phyloP scores from a whole-genome alignment of 53 echinoderm and acorn worm genomes.

The Hippasteria phrygiana region DNA sequence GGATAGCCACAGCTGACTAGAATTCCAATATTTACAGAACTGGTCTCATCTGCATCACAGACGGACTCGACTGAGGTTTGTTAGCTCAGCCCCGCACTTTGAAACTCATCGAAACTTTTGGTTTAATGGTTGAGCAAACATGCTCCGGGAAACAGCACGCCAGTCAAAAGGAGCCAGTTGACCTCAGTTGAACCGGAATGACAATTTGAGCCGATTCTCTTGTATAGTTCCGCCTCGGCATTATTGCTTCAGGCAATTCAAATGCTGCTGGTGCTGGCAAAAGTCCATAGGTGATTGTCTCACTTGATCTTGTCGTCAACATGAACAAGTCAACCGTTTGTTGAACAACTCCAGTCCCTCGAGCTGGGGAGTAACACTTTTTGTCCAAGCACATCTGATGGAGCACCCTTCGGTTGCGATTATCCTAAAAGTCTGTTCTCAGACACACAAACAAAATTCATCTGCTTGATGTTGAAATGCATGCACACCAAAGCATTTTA shows the following conservation, averaged over 20 bases:
- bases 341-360: no score
- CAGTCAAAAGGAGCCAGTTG: background rate
- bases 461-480: no score
- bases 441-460: background rate
- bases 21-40: background rate
- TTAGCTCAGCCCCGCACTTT: slow-evolving; percentile 29
- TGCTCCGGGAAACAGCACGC: background rate
- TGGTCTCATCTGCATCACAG: slow-evolving; percentile 26
- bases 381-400: background rate
- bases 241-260: slow-evolving; percentile 9
- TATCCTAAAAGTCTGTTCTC: background rate
- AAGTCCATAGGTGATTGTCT: background rate
- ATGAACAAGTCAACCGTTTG: background rate
- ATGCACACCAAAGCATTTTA: background rate
- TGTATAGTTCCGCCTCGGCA: background rate
- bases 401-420: background rate
- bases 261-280: background rate
- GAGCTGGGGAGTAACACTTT: background rate
- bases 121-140: slow-evolving; percentile 35
- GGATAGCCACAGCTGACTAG: background rate
- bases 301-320: background rate
- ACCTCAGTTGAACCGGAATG: slow-evolving; percentile 33
- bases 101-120: slow-evolving; percentile 25
- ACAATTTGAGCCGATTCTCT: slow-evolving; percentile 3
- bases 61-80: background rate